Percentiles rank a stretch among this genome's conserved stretches.
Conservation (phyloP, 2,888 invertebrate species). For the Lepidocyrtinus sp. region DNA sequence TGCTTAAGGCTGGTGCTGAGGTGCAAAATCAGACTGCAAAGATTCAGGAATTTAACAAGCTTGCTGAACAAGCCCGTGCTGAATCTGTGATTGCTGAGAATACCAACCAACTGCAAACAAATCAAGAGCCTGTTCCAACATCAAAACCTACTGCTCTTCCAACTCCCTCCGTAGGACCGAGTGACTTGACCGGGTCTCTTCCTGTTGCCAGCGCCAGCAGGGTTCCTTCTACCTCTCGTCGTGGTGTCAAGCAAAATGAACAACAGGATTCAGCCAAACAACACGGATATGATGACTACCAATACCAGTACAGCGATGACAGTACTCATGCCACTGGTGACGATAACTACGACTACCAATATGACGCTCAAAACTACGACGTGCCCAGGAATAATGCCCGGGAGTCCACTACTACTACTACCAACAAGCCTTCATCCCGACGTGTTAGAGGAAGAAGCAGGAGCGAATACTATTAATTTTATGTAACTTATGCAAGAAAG, state of each 20-base stretch:
- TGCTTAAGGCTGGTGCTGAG: slow-evolving; percentile 42
- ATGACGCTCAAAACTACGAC: slow-evolving; percentile 28
- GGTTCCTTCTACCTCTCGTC: background rate
- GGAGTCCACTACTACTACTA: slow-evolving; percentile 28
- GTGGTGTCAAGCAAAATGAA: background rate
- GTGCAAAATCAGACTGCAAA: slow-evolving; percentile 39
- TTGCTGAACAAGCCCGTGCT: slow-evolving; percentile 16
- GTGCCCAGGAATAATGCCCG: background rate
- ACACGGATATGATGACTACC: slow-evolving; percentile 39
- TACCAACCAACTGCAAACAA: slow-evolving; percentile 27
- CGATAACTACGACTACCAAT: slow-evolving; percentile 43
- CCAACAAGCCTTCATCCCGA: slow-evolving; percentile 12
- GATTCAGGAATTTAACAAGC: background rate
- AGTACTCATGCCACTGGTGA: slow-evolving; percentile 21
- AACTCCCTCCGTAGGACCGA: background rate
- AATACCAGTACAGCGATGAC: slow-evolving; percentile 45
- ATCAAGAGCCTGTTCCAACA: background rate
- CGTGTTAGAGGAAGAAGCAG: slow-evolving; percentile 23
- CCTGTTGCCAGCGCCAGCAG: background rate
- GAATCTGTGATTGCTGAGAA: slow-evolving; percentile 25
- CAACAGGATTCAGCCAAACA: slow-evolving; percentile 12
- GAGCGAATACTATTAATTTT: slow-evolving; percentile 34
- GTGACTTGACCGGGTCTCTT: background rate
- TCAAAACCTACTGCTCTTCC: background rate
- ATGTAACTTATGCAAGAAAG: background rate